Base-by-base conservation (phyloP, 2,888 invertebrate genomes). In the Nephrocerus scutellatus region DNA sequence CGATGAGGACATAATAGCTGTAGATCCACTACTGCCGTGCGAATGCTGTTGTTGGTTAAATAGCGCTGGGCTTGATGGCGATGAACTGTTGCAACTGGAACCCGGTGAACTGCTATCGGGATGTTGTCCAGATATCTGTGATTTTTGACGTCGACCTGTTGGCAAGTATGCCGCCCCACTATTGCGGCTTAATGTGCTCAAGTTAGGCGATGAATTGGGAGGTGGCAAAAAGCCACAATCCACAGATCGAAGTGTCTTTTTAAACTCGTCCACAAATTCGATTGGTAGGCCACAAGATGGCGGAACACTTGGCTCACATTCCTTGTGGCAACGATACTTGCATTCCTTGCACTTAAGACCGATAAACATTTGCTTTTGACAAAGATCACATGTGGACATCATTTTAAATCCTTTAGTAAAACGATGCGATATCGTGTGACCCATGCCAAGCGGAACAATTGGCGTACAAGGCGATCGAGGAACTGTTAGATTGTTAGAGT, bases 31-130 rank as follows among this genome's bases (percentile, higher is more conserved):
- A 65, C 63, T 62, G 66, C 70, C 61, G 21, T 16, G 21, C 2
- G 16, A 10, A 14, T 41, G 70, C 72, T 59, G 71, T 58, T 74
- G 60, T 5, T 58, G 49, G 31, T 59, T 60, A 26, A 63, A 72
- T 54, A 81, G 73, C 53, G 91, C 92, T 33, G 96, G 95, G 61
- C 91, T 92, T 53, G 93, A 93, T 46, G 95, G 93, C 46, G 92
- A 90, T 41, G 93, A 93, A 65, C 91, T 92, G 71, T 92, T 93
- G 72, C 92, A 93, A 66, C 92, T 93, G 38, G 93, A 93, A 38
- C 91, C 89, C 63, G 87, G 91, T 26, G 92, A 92, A 67, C 90
- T 88, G 50, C 88, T 89, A 70, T 91, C 90, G 16, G 82, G 84
- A 19, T 53, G 56, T 51, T 52, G 57, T n/a, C n/a, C n/a, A n/a